Evolutionary conservation across 2,888 invertebrate genomes (phyloP).

Genomic region (Pelosia muscerda): DNA sequence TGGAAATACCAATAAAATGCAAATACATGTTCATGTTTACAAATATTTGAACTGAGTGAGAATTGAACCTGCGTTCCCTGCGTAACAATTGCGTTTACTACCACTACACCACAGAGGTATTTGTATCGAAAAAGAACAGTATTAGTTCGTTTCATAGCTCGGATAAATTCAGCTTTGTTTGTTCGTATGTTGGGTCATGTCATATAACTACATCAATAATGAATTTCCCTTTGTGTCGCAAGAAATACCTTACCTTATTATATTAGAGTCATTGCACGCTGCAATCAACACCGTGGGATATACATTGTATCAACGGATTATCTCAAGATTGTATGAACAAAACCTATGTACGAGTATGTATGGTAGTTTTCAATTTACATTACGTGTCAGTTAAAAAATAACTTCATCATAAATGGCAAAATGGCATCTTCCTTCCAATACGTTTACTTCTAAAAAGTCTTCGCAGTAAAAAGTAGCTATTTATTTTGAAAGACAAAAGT

Average conservation of each 20-base stretch:
- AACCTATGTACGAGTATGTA: background rate
- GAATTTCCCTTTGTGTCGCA: slow-evolving; percentile 4
- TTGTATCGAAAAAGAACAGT: no score
- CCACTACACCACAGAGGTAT: no score
- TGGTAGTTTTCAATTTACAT: slow-evolving; percentile 1
- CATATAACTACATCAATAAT: background rate
- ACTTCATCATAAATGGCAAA: background rate
- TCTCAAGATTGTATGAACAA: slow-evolving; percentile 11
- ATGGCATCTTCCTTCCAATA: background rate
- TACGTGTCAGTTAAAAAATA: background rate
- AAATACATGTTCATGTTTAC: no score
- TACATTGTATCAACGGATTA: background rate
- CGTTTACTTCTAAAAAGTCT: background rate
- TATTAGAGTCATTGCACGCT: background rate
- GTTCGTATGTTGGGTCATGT: background rate
- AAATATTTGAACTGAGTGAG: no score
- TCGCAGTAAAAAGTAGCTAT: background rate
- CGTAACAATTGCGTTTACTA: no score
- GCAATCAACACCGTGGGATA: slow-evolving; percentile 19
- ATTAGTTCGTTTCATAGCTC: background rate
- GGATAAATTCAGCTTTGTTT: background rate
- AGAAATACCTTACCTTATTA: slow-evolving; percentile 4
- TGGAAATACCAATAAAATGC: no score
- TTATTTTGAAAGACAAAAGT: no score
- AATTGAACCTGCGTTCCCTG: no score